Base-by-base conservation (phyloP, 1,140 invertebrate genomes). In the Panulirus ornatus region DNA sequence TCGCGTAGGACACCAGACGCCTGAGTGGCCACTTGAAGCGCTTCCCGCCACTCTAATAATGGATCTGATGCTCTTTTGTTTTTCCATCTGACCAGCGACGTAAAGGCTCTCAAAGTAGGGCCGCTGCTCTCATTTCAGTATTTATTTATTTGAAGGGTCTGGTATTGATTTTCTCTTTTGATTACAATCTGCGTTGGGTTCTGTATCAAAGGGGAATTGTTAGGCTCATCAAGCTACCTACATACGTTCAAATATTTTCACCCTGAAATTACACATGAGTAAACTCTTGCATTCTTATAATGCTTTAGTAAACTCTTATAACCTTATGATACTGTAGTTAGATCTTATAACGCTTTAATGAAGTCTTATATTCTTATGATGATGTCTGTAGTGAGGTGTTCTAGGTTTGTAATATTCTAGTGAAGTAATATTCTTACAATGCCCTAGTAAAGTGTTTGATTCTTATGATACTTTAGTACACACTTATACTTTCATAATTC, bases 1-100 rank as follows among this genome's bases (percentile, higher is more conserved):
- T 2, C 3, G 9, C 36, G 73, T n/a, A 9, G 47, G 87, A 89
- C 87, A 89, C 87, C 87, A 89, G 87, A 89, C 87, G 87, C 87
- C 70, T 44, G 87, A 83, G 87, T 83, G 87, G 87, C 87, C 79
- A 89, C 87, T 89, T 89, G 87, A 89, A 89, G 87, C 87, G 79
- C 87, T 89, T 89, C 79, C 79, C 78, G 78, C 79, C 87, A 83
- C 87, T 89, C 87, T 89, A 89, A 89, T 89, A 89, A 89, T 89
- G 87, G 87, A 89, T 89, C 87, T 75, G 87, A 89, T 89, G 87
- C 87, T 83, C 87, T 89, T 89, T 89, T 89, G 87, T 89, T 89
- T 89, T 83, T 89, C 87, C 87, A 89, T 89, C 87, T 89, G 87
- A 89, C 87, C 87, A 82, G 87, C 79, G 78, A 63, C 87, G 79